Base-by-base conservation (phyloP, 2,888 invertebrate genomes). In the Notodonta dromedarius region DNA sequence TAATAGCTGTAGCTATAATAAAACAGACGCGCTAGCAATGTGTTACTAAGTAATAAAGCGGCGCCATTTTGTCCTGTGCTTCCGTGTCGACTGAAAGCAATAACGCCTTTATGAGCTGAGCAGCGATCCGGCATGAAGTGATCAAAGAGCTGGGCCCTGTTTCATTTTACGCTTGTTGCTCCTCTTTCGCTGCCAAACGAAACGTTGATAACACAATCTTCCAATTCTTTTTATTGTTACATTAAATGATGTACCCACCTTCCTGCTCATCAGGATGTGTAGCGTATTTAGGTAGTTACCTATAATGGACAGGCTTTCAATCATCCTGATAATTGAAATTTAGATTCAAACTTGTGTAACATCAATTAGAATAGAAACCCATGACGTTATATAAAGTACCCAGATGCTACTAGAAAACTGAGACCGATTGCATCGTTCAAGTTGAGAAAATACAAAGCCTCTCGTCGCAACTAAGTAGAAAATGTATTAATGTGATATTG, bases 21-120 rank as follows among this genome's bases (percentile, higher is more conserved):
- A 90, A 91, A 90, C 86, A 90, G 91, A 91, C 89, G 88, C 87
- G 85, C 85, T 85, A 83, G 82, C 85, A 86, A 90, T 89, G 91
- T 92, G 92, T 91, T 91, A 91, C 90, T 93, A 91, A 93, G 93
- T 92, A 91, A 93, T 92, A 92, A 91, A 91, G 91, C 87, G 86
- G 83, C 90, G 93, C 93, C 93, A 93, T 93, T 90, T 93, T 93
- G 91, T 86, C 86, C 87, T 82, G 78, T 82, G 84, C 85, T 90
- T 91, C 89, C 89, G 85, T 79, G 85, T 84, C 84, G 78, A 75
- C 78, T 75, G 73, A 79, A 82, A 81, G 89, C 86, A 91, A 91
- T 90, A 90, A 88, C 87, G 90, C 83, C 83, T 88, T 89, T 89
- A 89, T 90, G 90, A 89, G 83, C 82, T 79, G 87, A 87, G 86